Evolutionary conservation across 1,140 invertebrate species (phyloP), one percentile per base, ranked within the genome.

Genomic region (Drosophila obscura): DNA sequence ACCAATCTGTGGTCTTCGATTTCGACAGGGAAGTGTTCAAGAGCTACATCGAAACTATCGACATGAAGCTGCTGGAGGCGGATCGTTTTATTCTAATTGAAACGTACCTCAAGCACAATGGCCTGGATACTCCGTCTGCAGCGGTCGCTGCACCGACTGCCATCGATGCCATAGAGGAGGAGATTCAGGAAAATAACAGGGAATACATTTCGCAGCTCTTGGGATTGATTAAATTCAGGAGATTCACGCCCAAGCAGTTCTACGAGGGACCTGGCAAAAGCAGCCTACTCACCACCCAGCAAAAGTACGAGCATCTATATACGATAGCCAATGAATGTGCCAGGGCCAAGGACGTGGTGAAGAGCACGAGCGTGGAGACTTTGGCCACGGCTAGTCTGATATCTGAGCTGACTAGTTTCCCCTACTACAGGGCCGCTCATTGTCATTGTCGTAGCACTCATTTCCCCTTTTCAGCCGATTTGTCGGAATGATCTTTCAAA

Each of bases 251-350:
- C 5, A 15, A 26, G 16, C 48, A 67, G 8, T 67, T 66, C 22
- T 35, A 67, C 39, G 65, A 67, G 4, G 65, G 62, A 5, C 61
- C 65, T 5, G 65, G 65, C n/a, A 63, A 53, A 6, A 66, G 48
- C 11, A 31, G 0, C 6, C 15, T 65, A 1, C 41, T 68, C 0
- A 46, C 19, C 4, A 15, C 67, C 19, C 19, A 15, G 0, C 19
- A 67, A 9, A 68, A 68, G 48, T 68, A 68, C 22, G 65, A 68
- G 15, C 19, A 46, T 9, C 65, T 67, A n/a, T 67, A 67, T 13
- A 26, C 46, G 11, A 68, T 68, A 7, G 62, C 62, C 0, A 7
- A 13, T 0, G 26, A 26, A 0, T 2, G 16, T 3, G 19, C 15
- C 11, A 0, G 8, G 3, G 26, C 26, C 7, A 31, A n/a, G 15